Percentiles rank a stretch among this genome's conserved stretches.
Evolutionary conservation across 2,113 vertebrate species (phyloP).

Genomic region (Nanger granti): DNA sequence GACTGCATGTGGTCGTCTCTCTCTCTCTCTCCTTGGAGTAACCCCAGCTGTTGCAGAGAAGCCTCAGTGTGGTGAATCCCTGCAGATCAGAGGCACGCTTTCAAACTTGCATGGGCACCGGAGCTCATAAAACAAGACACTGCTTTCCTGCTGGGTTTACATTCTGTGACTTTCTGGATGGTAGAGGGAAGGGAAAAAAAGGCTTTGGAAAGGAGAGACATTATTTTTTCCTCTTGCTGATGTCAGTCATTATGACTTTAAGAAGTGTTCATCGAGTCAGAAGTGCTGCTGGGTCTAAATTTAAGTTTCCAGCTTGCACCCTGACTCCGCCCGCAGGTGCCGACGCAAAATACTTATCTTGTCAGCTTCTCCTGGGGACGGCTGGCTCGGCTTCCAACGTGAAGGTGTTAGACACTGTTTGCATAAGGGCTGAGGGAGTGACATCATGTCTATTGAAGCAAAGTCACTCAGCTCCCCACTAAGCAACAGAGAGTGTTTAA

Average conservation of each 20-base stretch:
- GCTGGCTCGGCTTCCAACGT: not conserved
- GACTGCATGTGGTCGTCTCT: not conserved
- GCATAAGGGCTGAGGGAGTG: conserved; percentile 72
- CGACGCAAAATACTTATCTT: conserved; percentile 74
- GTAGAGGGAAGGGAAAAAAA: not conserved
- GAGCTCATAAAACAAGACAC: not conserved
- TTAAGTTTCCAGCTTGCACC: not conserved
- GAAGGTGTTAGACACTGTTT: conserved; percentile 79
- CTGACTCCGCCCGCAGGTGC: not conserved
- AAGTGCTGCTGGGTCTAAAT: not conserved
- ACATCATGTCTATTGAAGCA: conserved; percentile 82
- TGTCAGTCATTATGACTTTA: conserved; percentile 30
- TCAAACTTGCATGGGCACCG: fast-evolving
- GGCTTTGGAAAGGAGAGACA: not conserved
- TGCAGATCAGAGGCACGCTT: not conserved
- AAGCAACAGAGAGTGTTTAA: conserved; percentile 74
- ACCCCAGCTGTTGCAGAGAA: not conserved
- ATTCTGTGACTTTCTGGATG: conserved; percentile 14
- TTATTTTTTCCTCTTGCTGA: conserved; percentile 31
- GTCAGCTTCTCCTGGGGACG: conserved; percentile 23
- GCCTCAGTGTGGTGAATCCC: not conserved
- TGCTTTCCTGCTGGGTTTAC: not conserved
- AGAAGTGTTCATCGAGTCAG: not conserved
- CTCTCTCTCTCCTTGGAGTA: not conserved
- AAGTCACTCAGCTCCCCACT: conserved; percentile 62